Conservation (phyloP, 2,113 vertebrate species). For the Gymnorhina tibicen region DNA sequence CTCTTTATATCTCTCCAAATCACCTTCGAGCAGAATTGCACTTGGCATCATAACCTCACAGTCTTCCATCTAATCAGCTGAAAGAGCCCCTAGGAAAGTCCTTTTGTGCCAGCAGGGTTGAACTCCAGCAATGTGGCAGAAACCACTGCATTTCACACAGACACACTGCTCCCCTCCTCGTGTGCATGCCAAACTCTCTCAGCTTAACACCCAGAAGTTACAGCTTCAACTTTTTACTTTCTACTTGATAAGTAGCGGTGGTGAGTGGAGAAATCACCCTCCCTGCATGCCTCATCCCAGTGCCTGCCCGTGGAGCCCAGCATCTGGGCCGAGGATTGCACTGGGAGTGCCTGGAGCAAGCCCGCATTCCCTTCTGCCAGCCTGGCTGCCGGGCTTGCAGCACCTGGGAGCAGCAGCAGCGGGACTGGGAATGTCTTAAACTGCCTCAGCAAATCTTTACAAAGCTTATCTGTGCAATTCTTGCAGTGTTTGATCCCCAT, state of each 20-base stretch:
- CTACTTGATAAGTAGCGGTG: background rate
- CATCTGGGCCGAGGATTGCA: rapidly evolving
- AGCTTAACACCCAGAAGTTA: background rate
- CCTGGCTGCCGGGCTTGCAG: background rate
- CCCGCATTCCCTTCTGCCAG: rapidly evolving
- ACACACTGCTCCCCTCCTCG: rapidly evolving
- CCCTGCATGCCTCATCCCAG: background rate
- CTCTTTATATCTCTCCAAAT: background rate
- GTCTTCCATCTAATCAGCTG: background rate
- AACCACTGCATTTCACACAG: background rate
- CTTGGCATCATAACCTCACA: background rate
- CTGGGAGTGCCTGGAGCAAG: rapidly evolving
- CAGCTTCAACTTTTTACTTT: background rate
- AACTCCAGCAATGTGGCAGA: background rate
- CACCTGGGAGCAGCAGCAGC: background rate
- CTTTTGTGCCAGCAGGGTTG: background rate
- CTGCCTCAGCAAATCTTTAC: background rate
- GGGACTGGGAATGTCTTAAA: background rate
- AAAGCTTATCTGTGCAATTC: background rate
- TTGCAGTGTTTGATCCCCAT: background rate
- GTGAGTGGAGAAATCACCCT: background rate
- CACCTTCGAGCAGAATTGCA: background rate
- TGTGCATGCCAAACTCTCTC: rapidly evolving
- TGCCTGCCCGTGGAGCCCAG: background rate
- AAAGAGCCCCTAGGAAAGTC: background rate